Conservation (phyloP, 2,797 vertebrate genomes). For the Pangasius larnaudii region DNA sequence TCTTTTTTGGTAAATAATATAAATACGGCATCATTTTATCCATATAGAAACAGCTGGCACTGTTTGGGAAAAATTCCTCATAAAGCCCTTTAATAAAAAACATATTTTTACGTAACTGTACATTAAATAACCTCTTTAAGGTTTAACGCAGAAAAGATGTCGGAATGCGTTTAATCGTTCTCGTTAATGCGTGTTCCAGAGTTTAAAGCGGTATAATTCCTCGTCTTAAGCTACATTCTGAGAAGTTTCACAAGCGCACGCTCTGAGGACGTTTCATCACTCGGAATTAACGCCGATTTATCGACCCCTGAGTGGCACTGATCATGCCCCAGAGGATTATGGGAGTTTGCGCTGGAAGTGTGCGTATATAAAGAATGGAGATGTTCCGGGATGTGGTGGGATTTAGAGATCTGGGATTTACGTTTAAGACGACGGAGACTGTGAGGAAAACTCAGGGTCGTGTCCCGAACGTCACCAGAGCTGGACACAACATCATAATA, state of each 20-base stretch:
- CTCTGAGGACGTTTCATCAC: constrained; percentile 17
- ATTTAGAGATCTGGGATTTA: background rate
- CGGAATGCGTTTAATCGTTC: background rate
- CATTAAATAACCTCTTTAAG: background rate
- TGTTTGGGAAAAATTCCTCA: background rate
- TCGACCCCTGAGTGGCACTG: background rate
- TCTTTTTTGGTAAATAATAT: background rate
- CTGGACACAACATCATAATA: background rate
- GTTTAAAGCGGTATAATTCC: background rate
- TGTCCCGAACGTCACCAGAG: background rate
- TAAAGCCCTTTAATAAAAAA: background rate
- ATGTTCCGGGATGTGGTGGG: background rate
- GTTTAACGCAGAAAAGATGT: background rate
- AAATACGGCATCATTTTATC: background rate
- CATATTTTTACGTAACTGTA: background rate
- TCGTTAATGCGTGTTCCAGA: background rate
- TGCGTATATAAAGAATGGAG: background rate
- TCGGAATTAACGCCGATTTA: constrained; percentile 11
- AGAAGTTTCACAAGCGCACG: constrained; percentile 3
- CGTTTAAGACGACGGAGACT: background rate
- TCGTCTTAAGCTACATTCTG: background rate
- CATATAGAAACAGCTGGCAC: background rate
- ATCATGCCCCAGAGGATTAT: constrained; percentile 22
- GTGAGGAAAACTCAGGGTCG: background rate
- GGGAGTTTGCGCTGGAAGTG: constrained; percentile 14